Conservation (phyloP, 2,797 vertebrate genomes). For the Pangasius djambal region DNA sequence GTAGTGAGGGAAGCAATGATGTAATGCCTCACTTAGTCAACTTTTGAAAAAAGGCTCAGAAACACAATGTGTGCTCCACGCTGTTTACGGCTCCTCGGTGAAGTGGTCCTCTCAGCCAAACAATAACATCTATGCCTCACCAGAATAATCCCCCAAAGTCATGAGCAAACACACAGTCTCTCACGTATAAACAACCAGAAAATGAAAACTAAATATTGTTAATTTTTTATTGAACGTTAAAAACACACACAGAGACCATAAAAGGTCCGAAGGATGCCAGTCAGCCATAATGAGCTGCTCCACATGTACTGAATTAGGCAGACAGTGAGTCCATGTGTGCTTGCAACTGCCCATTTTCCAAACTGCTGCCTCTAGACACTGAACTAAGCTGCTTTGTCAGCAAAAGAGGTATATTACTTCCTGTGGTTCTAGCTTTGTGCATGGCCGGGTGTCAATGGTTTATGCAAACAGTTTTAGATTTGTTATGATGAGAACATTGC, state of each 20-base stretch:
- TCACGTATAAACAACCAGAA: neutral
- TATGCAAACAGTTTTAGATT: slow-evolving; percentile 26
- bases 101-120: neutral
- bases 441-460: slow-evolving; percentile 47
- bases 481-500: neutral
- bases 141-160: neutral
- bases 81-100: neutral
- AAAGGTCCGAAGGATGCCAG: slow-evolving; percentile 30
- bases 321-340: slow-evolving; percentile 39
- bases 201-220: neutral
- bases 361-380: slow-evolving; percentile 25
- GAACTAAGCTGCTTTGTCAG: neutral
- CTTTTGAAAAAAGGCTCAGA: neutral
- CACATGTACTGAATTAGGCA: slow-evolving; percentile 50
- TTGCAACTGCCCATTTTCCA: slow-evolving; percentile 40
- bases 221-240: neutral
- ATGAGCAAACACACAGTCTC: neutral
- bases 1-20: slow-evolving; percentile 1
- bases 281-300: slow-evolving; percentile 33
- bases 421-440: slow-evolving; percentile 37
- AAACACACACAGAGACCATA: neutral
- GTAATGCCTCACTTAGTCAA: neutral
- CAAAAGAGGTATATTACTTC: slow-evolving; percentile 37
- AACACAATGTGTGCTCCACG: neutral
- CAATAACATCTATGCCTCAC: neutral